phyloP scores from a whole-genome alignment of 2,797 vertebrate species.

The Lagocephalus sceleratus region DNA sequence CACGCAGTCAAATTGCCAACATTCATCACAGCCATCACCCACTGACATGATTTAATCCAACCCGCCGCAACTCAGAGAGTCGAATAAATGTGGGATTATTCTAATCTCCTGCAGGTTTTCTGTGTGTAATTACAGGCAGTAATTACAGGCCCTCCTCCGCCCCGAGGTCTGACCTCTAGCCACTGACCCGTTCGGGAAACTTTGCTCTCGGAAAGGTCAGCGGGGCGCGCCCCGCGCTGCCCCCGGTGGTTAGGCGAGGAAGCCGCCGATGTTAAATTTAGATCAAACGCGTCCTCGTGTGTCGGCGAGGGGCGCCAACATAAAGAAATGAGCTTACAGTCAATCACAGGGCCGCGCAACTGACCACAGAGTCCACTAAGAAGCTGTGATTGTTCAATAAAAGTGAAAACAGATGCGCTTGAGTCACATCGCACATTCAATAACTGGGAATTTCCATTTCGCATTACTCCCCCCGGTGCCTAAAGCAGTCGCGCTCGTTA shows the following conservation, averaged over 20 bases:
- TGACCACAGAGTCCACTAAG: too few relatives aligned
- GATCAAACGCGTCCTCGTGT: background rate
- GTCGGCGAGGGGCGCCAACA: too few relatives aligned
- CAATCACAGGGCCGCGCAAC: too few relatives aligned
- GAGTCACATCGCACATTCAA: too few relatives aligned
- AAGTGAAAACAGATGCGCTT: too few relatives aligned
- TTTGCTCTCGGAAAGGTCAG: constrained; percentile 48
- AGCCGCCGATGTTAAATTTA: background rate
- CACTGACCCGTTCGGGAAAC: constrained; percentile 57
- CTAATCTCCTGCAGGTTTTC: constrained; percentile 37
- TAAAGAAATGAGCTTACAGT: too few relatives aligned
- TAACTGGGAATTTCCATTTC: too few relatives aligned
- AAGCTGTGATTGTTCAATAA: too few relatives aligned
- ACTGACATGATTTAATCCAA: constrained; percentile 18
- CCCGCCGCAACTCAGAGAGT: constrained; percentile 3
- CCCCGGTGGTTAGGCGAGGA: background rate
- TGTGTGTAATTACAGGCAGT: constrained; percentile 51
- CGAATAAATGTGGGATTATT: constrained; percentile 28
- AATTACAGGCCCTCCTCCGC: constrained; percentile 44
- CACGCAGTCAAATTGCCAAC: constrained; percentile 32
- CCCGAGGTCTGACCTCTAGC: constrained; percentile 49
- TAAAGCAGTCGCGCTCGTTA: too few relatives aligned
- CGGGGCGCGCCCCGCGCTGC: constrained; percentile 20
- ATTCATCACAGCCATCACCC: constrained; percentile 23
- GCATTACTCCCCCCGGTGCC: too few relatives aligned